Evolutionary conservation across 2,113 vertebrate genomes (phyloP).

Genomic region (Tenebrosternarchus preto): DNA sequence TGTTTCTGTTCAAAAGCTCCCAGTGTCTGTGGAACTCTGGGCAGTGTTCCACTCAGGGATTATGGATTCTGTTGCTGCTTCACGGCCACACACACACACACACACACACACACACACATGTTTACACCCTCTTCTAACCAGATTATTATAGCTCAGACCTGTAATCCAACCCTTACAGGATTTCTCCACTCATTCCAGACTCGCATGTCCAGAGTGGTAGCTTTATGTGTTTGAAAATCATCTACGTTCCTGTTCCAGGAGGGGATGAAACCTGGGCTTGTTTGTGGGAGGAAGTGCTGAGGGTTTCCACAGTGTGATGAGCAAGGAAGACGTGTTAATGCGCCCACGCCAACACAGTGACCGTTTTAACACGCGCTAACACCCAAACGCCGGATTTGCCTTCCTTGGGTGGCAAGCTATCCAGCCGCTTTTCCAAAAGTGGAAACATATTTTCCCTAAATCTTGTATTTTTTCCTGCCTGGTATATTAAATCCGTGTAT

Average conservation of each 20-base stretch:
- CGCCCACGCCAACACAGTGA: not conserved
- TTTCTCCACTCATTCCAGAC: slow-evolving; percentile 45
- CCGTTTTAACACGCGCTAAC: not conserved
- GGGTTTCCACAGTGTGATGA: slow-evolving; percentile 8
- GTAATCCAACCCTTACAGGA: slow-evolving; percentile 53
- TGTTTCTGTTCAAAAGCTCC: slow-evolving; percentile 35
- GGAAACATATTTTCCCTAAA: slow-evolving; percentile 2
- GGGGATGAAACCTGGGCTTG: slow-evolving; percentile 28
- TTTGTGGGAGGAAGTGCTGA: slow-evolving; percentile 29
- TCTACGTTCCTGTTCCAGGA: slow-evolving; percentile 6
- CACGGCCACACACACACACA: slow-evolving; percentile 21
- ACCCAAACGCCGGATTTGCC: slow-evolving; percentile 2
- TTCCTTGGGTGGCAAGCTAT: not conserved
- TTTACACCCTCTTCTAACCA: slow-evolving; percentile 45
- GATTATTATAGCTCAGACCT: slow-evolving; percentile 54
- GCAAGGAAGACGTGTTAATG: not conserved
- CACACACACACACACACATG: slow-evolving; percentile 42
- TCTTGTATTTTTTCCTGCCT: not conserved
- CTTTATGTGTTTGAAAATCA: slow-evolving; percentile 43
- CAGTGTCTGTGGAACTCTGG: slow-evolving; percentile 33
- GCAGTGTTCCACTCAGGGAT: slow-evolving; percentile 38
- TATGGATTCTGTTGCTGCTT: not conserved
- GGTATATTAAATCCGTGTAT: slow-evolving; percentile 2
- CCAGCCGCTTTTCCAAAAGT: not conserved
- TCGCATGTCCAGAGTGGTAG: slow-evolving; percentile 30